Conservation (phyloP, 2,888 invertebrate genomes). For the Agonum fuliginosum region DNA sequence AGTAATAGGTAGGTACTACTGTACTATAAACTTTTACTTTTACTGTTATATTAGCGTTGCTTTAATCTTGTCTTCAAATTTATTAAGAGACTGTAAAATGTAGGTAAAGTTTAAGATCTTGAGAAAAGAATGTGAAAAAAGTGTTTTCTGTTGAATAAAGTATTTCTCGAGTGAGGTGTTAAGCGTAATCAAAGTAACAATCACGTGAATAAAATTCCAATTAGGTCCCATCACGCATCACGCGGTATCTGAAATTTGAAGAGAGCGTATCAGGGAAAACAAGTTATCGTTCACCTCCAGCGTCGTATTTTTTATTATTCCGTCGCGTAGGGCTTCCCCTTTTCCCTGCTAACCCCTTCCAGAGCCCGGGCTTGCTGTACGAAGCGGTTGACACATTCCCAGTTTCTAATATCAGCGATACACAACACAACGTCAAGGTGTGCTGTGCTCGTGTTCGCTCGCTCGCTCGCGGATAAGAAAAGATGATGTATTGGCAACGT, state of each 20-base stretch:
- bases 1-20: too few species aligned
- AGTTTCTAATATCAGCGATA: slow-evolving; percentile 43
- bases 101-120: background rate
- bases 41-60: too few species aligned
- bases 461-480: slow-evolving; percentile 64
- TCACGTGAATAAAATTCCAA: slow-evolving; percentile 44
- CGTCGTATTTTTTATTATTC: slow-evolving; percentile 51
- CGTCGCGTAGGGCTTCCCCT: slow-evolving; percentile 17
- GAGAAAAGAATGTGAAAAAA: background rate
- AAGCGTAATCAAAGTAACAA: slow-evolving; percentile 37
- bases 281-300: slow-evolving; percentile 53
- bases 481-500: slow-evolving; percentile 70
- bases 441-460: slow-evolving; percentile 14
- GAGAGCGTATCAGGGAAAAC: slow-evolving; percentile 47
- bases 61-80: too few species aligned
- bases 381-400: slow-evolving; percentile 35
- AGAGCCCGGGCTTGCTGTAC: too few species aligned
- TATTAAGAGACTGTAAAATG: too few species aligned
- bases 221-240: slow-evolving; percentile 13
- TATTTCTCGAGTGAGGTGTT: slow-evolving; percentile 26
- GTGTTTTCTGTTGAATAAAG: background rate
- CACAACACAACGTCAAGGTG: slow-evolving; percentile 42
- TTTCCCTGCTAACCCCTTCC: background rate
- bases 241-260: slow-evolving; percentile 28
- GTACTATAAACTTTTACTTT: too few species aligned